Conservation (phyloP, 2,888 invertebrate genomes). For the Danaus chrysippus region DNA sequence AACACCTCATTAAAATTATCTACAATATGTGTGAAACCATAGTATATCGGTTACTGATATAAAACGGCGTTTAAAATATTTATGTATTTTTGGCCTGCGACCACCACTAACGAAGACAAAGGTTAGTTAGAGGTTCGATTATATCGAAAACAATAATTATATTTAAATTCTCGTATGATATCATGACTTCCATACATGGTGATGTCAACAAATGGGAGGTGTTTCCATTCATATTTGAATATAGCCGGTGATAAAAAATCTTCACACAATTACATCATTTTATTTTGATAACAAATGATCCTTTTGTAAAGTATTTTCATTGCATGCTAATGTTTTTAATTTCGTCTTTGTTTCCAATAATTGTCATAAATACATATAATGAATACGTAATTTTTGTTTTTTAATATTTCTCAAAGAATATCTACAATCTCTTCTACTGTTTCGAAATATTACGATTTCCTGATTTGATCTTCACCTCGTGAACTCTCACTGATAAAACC, state of each 20-base stretch:
- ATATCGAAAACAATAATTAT: no score
- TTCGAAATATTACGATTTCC: background rate
- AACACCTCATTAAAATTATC: no score
- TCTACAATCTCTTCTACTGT: background rate
- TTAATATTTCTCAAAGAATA: no score
- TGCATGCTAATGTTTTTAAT: constrained; percentile 21
- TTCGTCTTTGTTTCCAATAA: constrained; percentile 12
- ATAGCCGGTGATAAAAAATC: constrained; percentile 21
- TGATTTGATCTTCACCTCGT: background rate
- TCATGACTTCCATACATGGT: background rate
- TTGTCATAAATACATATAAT: background rate
- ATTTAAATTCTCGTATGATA: no score
- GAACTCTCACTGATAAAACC: background rate
- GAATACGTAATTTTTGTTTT: no score
- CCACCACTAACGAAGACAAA: no score
- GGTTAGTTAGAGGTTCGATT: no score
- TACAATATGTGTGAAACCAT: no score
- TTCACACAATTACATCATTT: constrained; percentile 23
- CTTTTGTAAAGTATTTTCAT: constrained; percentile 18
- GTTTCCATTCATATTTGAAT: background rate
- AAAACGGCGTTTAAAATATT: no score
- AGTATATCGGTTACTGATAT: no score
- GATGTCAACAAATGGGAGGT: background rate
- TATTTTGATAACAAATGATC: constrained; percentile 21
- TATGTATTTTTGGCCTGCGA: no score